Conservation (phyloP, 2,888 invertebrate genomes). For the Ommatoiulus sabulosus region DNA sequence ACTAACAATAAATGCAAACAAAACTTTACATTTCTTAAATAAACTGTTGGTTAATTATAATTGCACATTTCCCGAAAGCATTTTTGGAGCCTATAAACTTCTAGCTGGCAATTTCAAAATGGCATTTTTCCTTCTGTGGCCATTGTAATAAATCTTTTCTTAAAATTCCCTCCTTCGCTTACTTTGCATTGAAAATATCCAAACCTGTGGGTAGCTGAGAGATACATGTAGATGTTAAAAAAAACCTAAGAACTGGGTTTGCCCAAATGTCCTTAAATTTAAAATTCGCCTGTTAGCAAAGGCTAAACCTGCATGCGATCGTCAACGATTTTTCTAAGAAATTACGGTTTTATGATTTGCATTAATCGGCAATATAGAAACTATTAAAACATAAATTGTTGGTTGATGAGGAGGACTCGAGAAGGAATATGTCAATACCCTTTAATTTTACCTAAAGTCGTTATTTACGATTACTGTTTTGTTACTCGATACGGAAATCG, state of each 20-base stretch:
- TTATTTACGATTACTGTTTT: slow-evolving; percentile 44
- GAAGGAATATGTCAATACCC: slow-evolving; percentile 45
- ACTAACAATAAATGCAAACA: neutral
- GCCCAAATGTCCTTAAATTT: slow-evolving; percentile 42
- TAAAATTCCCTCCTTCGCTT: neutral
- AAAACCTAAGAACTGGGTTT: neutral
- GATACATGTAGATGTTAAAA: neutral
- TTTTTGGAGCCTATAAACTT: neutral
- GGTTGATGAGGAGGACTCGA: neutral
- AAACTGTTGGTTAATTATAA: neutral
- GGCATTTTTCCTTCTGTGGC: neutral
- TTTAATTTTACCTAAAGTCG: slow-evolving; percentile 29
- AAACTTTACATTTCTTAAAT: neutral
- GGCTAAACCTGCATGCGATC: neutral
- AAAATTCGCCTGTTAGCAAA: neutral
- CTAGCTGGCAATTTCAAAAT: neutral
- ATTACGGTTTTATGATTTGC: neutral
- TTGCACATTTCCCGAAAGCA: neutral
- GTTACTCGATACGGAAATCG: slow-evolving; percentile 38
- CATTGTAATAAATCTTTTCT: neutral
- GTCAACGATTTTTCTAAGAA: neutral
- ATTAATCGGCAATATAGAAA: neutral
- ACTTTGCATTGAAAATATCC: neutral
- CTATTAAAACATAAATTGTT: slow-evolving; percentile 32
- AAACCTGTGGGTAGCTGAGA: neutral